Conservation (phyloP, 1,140 invertebrate species). For the Aphaenogaster ashmeadi region DNA sequence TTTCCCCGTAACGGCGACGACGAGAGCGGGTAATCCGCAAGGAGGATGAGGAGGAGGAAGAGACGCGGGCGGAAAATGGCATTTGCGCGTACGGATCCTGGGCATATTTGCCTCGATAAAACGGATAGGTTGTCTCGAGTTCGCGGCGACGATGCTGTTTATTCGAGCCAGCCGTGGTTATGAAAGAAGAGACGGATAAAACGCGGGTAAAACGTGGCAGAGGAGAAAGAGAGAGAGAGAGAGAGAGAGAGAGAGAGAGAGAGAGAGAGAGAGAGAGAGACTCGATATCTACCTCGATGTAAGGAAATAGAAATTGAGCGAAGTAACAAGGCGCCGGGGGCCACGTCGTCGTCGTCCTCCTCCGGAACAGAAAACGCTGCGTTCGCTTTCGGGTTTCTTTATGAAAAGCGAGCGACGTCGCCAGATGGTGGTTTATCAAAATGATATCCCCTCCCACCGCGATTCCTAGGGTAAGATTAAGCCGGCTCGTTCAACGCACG, state of each 20-base stretch:
- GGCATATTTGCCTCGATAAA: slow-evolving; percentile 73
- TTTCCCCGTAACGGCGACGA: slow-evolving; percentile 43
- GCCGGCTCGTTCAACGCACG: slow-evolving; percentile 6
- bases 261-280: slow-evolving; percentile 16
- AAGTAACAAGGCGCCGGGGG: slow-evolving; percentile 37
- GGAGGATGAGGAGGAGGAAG: neutral
- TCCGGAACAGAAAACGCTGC: slow-evolving; percentile 29
- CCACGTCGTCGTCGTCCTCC: neutral
- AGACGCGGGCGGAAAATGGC: slow-evolving; percentile 49
- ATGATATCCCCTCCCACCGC: slow-evolving; percentile 15
- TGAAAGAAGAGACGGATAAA: neutral
- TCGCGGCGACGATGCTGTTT: slow-evolving; percentile 67
- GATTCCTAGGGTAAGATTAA: slow-evolving; percentile 42
- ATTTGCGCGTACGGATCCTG: slow-evolving; percentile 36
- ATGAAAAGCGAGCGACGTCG: neutral
- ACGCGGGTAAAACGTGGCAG: neutral
- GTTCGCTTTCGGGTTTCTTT: slow-evolving; percentile 26
- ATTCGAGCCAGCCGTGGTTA: slow-evolving; percentile 44
- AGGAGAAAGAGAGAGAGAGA: neutral
- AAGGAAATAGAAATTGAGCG: slow-evolving; percentile 71
- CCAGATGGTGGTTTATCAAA: slow-evolving; percentile 36
- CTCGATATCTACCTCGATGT: slow-evolving; percentile 60
- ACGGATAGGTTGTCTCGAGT: slow-evolving; percentile 71
- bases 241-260: slow-evolving; percentile 16
- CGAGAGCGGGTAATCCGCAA: slow-evolving; percentile 51